Conservation (phyloP, 2,888 invertebrate genomes). For the Cancer borealis region DNA sequence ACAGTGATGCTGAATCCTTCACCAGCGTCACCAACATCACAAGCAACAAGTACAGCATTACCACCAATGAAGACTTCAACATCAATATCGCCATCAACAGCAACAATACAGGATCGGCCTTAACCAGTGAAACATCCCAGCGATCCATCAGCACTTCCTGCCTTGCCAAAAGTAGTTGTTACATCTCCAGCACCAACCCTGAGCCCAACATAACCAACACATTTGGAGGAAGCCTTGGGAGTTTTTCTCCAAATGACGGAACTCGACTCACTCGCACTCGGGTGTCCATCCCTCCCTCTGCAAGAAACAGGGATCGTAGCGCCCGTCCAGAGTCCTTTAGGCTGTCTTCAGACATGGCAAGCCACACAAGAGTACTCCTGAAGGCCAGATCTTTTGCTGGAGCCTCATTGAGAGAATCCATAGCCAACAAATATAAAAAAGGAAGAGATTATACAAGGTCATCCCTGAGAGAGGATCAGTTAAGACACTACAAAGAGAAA, state of each 20-base stretch:
- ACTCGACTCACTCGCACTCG: slow-evolving; percentile 44
- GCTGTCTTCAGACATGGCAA: slow-evolving; percentile 66
- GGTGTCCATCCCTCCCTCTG: slow-evolving; percentile 65
- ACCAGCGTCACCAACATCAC: slow-evolving; percentile 52
- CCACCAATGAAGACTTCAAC: slow-evolving; percentile 66
- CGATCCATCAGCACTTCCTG: slow-evolving; percentile 45
- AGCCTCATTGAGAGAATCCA: slow-evolving; percentile 58
- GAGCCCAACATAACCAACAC: slow-evolving; percentile 23
- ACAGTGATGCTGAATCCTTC: background rate
- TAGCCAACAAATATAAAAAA: slow-evolving; percentile 40
- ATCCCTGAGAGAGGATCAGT: slow-evolving; percentile 56
- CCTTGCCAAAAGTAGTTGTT: slow-evolving; percentile 61
- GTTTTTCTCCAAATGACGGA: slow-evolving; percentile 5
- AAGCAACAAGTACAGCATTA: slow-evolving; percentile 61
- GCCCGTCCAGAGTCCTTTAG: slow-evolving; percentile 70
- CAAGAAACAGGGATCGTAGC: slow-evolving; percentile 58
- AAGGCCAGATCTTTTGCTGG: slow-evolving; percentile 66
- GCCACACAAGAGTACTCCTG: slow-evolving; percentile 59
- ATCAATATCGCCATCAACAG: slow-evolving; percentile 65
- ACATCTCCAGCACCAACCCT: slow-evolving; percentile 26
- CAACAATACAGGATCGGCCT: background rate
- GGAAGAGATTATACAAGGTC: slow-evolving; percentile 52
- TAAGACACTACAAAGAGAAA: slow-evolving; percentile 30
- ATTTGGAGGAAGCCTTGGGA: slow-evolving; percentile 49
- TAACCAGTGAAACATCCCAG: background rate